Conservation (phyloP, 1,140 invertebrate genomes). For the Doryteuthis pealeii region DNA sequence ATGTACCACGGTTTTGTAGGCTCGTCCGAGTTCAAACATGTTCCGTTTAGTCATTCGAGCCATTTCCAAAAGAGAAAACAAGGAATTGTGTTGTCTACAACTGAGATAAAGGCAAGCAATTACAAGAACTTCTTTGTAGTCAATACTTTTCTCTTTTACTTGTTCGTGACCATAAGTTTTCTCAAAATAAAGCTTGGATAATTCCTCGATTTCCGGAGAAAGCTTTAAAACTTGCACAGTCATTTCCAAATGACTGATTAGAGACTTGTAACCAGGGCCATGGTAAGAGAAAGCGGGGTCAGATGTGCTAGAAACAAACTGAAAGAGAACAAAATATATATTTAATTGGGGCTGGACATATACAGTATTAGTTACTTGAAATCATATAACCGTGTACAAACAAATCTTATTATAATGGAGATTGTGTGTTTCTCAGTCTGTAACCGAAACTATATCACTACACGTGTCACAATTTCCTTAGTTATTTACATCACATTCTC, state of each 20-base stretch:
- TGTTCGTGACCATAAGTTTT: neutral
- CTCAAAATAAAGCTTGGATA: neutral
- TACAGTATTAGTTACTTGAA: no score
- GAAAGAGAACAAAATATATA: neutral
- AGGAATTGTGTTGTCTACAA: neutral
- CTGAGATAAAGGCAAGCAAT: neutral
- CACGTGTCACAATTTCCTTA: no score
- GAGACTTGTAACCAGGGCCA: neutral
- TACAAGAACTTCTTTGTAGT: neutral
- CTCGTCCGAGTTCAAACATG: neutral
- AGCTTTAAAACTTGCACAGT: neutral
- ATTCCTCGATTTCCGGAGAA: neutral
- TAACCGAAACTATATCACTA: no score
- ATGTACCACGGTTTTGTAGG: neutral
- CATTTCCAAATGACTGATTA: neutral
- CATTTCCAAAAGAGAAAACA: neutral
- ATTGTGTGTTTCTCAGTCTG: no score
- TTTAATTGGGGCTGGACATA: neutral
- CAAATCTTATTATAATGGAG: no score
- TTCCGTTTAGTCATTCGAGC: neutral
- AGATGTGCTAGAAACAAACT: neutral
- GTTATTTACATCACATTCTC: no score
- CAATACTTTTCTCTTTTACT: neutral
- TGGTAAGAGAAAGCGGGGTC: neutral
- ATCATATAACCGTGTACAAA: no score